Base-by-base conservation (phyloP, 2,797 vertebrate species). In the Psittacula derbiana region DNA sequence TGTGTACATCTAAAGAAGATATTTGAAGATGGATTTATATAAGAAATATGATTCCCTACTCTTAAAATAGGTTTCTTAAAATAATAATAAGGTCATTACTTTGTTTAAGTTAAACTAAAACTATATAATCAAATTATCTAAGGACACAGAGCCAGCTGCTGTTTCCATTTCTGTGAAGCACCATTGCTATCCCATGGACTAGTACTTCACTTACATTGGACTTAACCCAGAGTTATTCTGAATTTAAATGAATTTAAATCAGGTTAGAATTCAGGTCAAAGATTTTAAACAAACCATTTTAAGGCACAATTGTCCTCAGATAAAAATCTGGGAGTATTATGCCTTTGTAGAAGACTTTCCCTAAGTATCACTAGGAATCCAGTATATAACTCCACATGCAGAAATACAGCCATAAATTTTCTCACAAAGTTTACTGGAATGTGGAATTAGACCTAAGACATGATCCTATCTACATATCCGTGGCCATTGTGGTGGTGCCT, bases 61-160 rank as follows among this genome's bases (percentile, higher is more conserved):
- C 86, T 83, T 38, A 81, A 79, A 95, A 93, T 69, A 84, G n/a
- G 66, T 40, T 93, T 84, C 86, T 93, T 94, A 90, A 94, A 92
- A 92, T 85, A 91, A 94, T 89, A 92, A 78, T 66, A 92, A 92
- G 71, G 85, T 83, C 65, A n/a, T 57, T 90, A 40, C 13, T 91
- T 84, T 90, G 70, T 92, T 94, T 84, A 94, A 93, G 57, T 87
- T 80, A 89, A 91, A 73, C 66, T 81, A 44, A 82, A 95, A 64
- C 38, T 36, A 4, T 82, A 72, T 86, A 95, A 96, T 95, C 27
- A 64, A 93, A 93, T 95, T 92, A 93, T 84, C 47, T 80, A 38
- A 80, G 71, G 78, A 87, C 53, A 90, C 74, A 91, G 55, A 88
- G 47, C 47, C 84, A 87, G 86, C 62, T 94, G 93, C 83, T 93